Conservation (phyloP, 2,888 invertebrate species). For the Eutolmus rufibarbis region DNA sequence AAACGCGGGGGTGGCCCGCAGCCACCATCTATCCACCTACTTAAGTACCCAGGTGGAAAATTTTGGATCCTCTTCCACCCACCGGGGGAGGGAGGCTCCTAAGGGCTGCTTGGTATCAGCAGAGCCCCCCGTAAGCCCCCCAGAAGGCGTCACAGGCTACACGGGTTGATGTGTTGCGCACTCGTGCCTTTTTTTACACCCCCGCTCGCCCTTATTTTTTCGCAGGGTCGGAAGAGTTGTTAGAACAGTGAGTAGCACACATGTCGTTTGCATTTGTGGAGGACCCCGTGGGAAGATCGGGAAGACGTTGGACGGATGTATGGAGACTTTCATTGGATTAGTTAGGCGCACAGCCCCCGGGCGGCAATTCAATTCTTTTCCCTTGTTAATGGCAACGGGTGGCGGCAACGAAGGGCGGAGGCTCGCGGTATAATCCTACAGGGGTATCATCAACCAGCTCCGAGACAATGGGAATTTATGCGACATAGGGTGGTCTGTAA, state of each 20-base stretch:
- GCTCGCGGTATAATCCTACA: background rate
- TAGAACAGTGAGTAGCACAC: background rate
- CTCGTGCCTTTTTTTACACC: background rate
- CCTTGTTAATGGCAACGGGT: background rate
- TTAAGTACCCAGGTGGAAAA: conserved; percentile 6
- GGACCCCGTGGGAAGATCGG: background rate
- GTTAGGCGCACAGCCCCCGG: background rate
- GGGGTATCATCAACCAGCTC: background rate
- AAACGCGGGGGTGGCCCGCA: background rate
- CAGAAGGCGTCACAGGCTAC: background rate
- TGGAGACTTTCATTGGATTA: conserved; percentile 18
- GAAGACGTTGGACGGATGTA: background rate
- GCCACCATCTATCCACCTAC: background rate
- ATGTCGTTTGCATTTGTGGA: conserved; percentile 14
- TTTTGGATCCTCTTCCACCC: background rate
- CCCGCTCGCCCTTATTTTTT: background rate
- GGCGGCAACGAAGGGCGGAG: background rate
- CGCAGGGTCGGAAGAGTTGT: background rate
- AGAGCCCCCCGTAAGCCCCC: background rate
- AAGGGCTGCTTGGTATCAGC: background rate
- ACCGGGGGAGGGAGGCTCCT: background rate
- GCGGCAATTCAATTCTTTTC: background rate
- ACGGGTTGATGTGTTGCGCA: background rate
- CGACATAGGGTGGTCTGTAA: background rate
- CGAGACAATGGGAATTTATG: background rate